Base-by-base conservation (phyloP, 2,797 vertebrate species). In the Gobio occitaniae region DNA sequence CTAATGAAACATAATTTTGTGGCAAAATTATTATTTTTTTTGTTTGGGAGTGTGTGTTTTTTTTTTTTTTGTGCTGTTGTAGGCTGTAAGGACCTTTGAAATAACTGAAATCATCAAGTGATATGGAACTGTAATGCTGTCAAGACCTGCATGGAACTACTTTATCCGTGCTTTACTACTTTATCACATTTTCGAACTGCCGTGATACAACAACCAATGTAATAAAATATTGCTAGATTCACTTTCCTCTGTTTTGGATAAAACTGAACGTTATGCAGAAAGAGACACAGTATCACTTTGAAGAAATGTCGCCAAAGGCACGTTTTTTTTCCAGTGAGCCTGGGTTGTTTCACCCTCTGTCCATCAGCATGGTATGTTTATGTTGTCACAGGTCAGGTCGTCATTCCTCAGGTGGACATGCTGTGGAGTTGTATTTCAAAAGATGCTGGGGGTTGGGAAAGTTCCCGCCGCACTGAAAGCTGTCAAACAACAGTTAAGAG, bases 341-440 rank as follows among this genome's bases (percentile, higher is more conserved):
- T 74, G 71, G 41, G 52, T 32, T 59, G 15, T 82, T 76, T 54
- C 4, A 75, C 59, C 17, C 78, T 84, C 59, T 50, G 41, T 81
- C 78, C 47, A 50, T 29, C 65, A 50, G 63, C 50, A 75, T 12
- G n/a, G 36, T 32, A 47, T 83, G 38, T 68, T 87, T 66, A 59
- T 87, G 38, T 68, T 59, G 78, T 76, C 72, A 56, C 44, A 66
- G 77, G 66, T 82, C 83, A 87, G 75, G 38, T 70, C n/a, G 47
- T 71, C 68, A 44, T n/a, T 75, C 25, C 19, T 56, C 38, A 74
- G 68, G 75, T 81, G 71, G 78, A 74, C 66, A 19, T 70, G 29
- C 13, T 78, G 41, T 63, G 52, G 83, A 52, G 76, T 85, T 74
- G 6, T 50, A 38, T 83, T 83, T 85, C 80, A 87, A 59, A 65